phyloP scores from a whole-genome alignment of 1,140 invertebrate species.

The Polyergus mexicanus region DNA sequence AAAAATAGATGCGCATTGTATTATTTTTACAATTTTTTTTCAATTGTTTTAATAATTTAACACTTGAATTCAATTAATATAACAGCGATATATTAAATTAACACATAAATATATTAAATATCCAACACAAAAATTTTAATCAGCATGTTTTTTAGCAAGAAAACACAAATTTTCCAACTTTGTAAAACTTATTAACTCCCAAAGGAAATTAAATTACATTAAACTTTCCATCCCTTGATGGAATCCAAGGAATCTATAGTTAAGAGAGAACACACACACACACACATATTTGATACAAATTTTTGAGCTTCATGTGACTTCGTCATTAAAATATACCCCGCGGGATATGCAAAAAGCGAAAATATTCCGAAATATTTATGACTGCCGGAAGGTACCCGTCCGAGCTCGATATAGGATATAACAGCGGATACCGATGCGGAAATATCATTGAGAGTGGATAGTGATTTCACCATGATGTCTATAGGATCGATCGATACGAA shows the following conservation, averaged over 20 bases:
- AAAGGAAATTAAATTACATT: not conserved
- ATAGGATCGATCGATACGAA: slow-evolving; percentile 10
- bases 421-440: slow-evolving; percentile 13
- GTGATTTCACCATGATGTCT: not conserved
- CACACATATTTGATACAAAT: too few relatives aligned
- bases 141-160: too few relatives aligned
- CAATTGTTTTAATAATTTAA: too few relatives aligned
- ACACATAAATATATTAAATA: too few relatives aligned
- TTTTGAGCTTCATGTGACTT: not conserved
- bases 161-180: too few relatives aligned
- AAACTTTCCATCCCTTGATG: not conserved
- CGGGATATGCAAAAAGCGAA: not conserved
- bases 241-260: not conserved
- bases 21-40: too few relatives aligned
- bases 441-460: not conserved
- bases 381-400: not conserved
- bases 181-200: not conserved
- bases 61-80: too few relatives aligned
- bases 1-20: too few relatives aligned
- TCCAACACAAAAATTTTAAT: too few relatives aligned
- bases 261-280: not conserved
- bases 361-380: not conserved
- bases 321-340: not conserved
- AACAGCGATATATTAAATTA: too few relatives aligned
- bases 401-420: not conserved